Evolutionary conservation across 2,888 invertebrate species (phyloP).

Genomic region (Himalopsyche tibetana): DNA sequence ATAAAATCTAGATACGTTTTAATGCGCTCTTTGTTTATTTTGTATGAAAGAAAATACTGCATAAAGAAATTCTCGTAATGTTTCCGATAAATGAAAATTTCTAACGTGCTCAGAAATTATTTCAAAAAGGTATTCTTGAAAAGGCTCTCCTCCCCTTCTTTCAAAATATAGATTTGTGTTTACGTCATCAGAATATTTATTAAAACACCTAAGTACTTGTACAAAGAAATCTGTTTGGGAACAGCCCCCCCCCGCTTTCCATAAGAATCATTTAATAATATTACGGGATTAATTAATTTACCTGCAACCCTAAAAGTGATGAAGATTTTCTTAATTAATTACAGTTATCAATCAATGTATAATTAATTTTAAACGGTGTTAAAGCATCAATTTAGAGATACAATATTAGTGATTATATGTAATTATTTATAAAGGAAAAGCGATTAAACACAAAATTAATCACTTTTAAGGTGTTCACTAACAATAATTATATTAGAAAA

Average conservation of each 20-base stretch:
- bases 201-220: constrained; percentile 31
- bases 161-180: constrained; percentile 18
- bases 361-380: no score
- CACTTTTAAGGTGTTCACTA: no score
- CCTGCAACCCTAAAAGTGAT: constrained; percentile 3
- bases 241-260: not conserved
- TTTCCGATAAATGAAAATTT: constrained; percentile 7
- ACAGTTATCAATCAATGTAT: no score
- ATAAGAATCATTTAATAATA: constrained; percentile 33
- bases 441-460: no score
- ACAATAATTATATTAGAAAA: no score
- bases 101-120: constrained; percentile 3
- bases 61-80: not conserved
- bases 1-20: no score
- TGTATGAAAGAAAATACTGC: not conserved
- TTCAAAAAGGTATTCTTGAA: constrained; percentile 14
- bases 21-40: no score
- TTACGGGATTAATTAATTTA: constrained; percentile 34
- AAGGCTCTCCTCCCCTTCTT: not conserved
- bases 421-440: no score
- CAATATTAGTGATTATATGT: no score
- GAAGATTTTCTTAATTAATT: not conserved
- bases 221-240: constrained; percentile 26
- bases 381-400: no score
- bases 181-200: constrained; percentile 30